Evolutionary conservation across 2,888 invertebrate species (phyloP).

Genomic region (Cephus pygmeus): DNA sequence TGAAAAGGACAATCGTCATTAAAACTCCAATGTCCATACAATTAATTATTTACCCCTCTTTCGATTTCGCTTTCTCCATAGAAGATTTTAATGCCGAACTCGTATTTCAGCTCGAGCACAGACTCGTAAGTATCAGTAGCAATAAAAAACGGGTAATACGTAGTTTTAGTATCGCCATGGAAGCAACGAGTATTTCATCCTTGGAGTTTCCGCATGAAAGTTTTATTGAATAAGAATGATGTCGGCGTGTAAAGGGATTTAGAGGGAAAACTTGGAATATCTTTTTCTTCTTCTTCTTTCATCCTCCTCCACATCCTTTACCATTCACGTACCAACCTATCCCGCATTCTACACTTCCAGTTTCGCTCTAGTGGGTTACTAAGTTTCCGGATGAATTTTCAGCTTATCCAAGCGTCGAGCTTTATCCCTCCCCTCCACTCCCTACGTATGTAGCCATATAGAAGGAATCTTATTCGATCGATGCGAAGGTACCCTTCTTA

Average conservation of each 20-base stretch:
- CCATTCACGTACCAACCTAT: background rate
- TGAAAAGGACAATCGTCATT: background rate
- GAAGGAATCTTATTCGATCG: background rate
- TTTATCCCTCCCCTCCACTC: background rate
- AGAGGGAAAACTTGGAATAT: background rate
- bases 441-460: background rate
- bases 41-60: background rate
- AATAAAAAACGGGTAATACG: background rate
- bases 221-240: background rate
- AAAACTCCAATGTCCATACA: background rate
- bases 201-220: background rate
- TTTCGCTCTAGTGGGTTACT: background rate
- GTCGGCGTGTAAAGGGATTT: background rate
- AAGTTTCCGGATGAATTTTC: background rate
- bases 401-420: background rate
- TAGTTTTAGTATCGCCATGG: background rate
- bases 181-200: background rate
- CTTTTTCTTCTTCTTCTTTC: background rate
- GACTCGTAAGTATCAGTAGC: background rate
- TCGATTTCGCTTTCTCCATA: background rate
- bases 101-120: background rate
- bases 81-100: background rate
- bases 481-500: background rate
- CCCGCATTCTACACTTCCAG: background rate
- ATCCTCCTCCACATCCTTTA: background rate